Evolutionary conservation across 2,888 invertebrate genomes (phyloP), one percentile per base, ranked within the genome.

Genomic region (Tenthredo mesomela): DNA sequence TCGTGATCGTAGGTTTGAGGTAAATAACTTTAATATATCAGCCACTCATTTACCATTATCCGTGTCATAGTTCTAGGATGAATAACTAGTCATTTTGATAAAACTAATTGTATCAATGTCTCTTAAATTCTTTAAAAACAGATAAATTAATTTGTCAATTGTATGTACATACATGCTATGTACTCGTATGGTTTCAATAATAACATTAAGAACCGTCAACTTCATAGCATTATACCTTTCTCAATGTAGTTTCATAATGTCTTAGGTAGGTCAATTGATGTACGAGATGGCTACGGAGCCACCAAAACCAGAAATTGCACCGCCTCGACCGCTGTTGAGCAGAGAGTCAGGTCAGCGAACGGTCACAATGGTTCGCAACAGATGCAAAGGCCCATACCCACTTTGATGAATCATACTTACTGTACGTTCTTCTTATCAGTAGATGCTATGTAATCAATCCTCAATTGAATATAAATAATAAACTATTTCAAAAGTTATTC

Each of bases 1-100:
- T 43, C 82, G 85, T 25, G 84, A 87, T 70, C 78, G 70, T 77
- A 87, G 75, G 29, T 75, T 86, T 75, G 77, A 87, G 86, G 88
- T 87, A 87, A 85, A 58, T 84, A n/a, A 77, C 37, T 85, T 50
- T 10, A 18, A 77, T 50, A 77, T 15, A 61, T 61, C 3, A 61
- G 25, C 25, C 61, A 61, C 21, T 25, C 61, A 12, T 61, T 61
- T 12, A 21, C 21, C 61, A 61, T 25, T 2, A 12, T 12, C n/a
- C 9, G 73, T 12, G 9, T 43, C n/a, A 7, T 29, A 33, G 18
- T 67, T 33, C 15, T 33, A 67, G 33, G 2, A 67, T 67, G 18
- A 67, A 67, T 18, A 67, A 67, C 67, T 67, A 33, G 67, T 73
- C n/a, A 21, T 73, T 73, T 21, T 0, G 10, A 21, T 43, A 15